phyloP scores from a whole-genome alignment of 2,797 vertebrate species.

The Anguilla anguilla region DNA sequence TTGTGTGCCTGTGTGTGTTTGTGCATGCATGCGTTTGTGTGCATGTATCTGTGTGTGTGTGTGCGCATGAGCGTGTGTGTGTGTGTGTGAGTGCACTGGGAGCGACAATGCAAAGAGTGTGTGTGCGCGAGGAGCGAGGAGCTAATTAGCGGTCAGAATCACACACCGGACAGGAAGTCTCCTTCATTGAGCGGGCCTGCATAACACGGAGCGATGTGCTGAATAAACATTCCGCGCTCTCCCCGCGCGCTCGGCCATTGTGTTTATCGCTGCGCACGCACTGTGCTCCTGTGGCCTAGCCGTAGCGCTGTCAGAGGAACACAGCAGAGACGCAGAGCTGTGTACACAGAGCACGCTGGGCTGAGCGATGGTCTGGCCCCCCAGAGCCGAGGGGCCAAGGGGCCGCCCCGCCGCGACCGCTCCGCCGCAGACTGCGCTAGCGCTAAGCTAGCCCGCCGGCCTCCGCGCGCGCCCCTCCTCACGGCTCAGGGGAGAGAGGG shows the following conservation, averaged over 20 bases:
- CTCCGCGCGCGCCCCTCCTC: too few relatives aligned
- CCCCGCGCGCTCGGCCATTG: not conserved
- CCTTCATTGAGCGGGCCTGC: slow-evolving; percentile 6
- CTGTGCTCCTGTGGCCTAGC: not conserved
- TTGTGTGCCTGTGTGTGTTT: not conserved
- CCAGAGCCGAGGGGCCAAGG: not conserved
- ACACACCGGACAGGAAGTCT: not conserved
- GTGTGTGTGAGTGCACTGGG: not conserved
- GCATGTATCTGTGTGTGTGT: not conserved
- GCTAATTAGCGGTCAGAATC: slow-evolving; percentile 16
- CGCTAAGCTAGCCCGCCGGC: not conserved
- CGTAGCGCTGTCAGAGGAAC: not conserved
- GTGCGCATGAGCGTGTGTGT: not conserved
- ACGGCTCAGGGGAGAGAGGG: not conserved
- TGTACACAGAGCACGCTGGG: not conserved
- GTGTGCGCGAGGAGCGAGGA: not conserved
- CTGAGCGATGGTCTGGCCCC: not conserved
- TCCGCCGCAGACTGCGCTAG: too few relatives aligned
- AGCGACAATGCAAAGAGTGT: slow-evolving; percentile 2
- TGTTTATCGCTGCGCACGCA: slow-evolving; percentile 16
- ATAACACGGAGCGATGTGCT: not conserved
- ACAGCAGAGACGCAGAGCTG: not conserved
- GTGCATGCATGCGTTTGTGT: not conserved
- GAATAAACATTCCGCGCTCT: not conserved
- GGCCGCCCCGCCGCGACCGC: too few relatives aligned